Percentiles rank a stretch among this genome's conserved stretches.
phyloP scores from a whole-genome alignment of 2,113 vertebrate species.

The Zosterops lateralis region DNA sequence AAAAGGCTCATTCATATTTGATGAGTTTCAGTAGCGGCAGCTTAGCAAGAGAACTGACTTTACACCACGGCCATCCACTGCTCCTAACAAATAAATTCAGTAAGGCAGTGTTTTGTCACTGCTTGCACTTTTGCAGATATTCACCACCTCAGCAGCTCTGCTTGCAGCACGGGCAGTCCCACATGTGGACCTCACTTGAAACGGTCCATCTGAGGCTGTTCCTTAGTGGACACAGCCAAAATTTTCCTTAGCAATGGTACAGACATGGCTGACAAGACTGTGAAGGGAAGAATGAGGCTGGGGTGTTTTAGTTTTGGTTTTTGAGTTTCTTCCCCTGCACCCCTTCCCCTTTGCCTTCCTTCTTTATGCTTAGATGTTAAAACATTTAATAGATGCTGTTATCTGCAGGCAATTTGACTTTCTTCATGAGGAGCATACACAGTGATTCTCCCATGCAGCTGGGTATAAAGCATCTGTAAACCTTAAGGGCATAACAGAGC shows the following conservation, averaged over 20 bases:
- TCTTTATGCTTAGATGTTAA: neutral
- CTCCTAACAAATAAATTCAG: neutral
- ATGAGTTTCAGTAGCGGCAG: neutral
- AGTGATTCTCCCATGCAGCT: neutral
- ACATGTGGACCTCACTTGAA: accelerated
- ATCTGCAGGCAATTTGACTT: neutral
- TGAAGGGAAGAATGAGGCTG: neutral
- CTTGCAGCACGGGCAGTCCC: neutral
- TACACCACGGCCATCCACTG: neutral
- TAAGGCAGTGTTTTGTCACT: neutral
- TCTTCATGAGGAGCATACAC: neutral
- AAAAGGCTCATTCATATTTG: neutral
- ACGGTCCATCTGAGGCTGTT: neutral
- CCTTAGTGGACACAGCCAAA: neutral
- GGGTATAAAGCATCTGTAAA: neutral
- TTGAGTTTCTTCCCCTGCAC: accelerated
- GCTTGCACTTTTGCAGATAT: neutral
- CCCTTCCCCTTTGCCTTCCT: accelerated
- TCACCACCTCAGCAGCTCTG: neutral
- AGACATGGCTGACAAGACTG: neutral
- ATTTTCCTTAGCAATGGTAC: neutral
- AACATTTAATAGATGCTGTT: neutral
- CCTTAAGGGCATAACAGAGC: neutral
- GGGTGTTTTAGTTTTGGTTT: neutral
- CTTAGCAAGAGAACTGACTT: neutral